Base-by-base conservation (phyloP, 2,797 vertebrate species). In the Cyclopterus lumpus region DNA sequence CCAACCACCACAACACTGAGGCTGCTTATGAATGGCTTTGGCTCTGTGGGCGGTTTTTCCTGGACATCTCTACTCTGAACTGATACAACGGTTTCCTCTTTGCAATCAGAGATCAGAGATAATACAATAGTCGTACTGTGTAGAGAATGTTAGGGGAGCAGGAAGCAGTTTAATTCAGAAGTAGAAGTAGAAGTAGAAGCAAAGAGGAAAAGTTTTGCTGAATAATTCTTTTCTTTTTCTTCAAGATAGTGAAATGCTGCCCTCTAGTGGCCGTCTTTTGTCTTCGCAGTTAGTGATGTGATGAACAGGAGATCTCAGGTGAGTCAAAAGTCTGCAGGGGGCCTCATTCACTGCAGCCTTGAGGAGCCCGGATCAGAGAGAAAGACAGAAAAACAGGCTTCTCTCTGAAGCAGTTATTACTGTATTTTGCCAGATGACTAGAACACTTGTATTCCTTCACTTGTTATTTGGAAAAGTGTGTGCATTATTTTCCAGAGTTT, bases 251-350 rank as follows among this genome's bases (percentile, higher is more conserved):
- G 71, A 82, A 86, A 81, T 89, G 86, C 88, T 86, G 86, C 91
- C 84, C 84, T 86, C 92, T 93, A 78, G 84, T 88, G 92, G 55
- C 57, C 1, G 26, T 49, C 49, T 64, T 85, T 72, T 81, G 85
- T 88, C 67, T 48, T 75, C 67, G 48, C 81, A 71, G 74, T 64
- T 24, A 55, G 5, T 67, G 14, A 69, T 63, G 18, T 8, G 32
- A 61, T 40, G 20, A 80, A 55, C 16, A 18, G 48, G 54, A 30
- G 8, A 44, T 42, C 24, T 28, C 51, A 28, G 24, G 14, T 12
- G 51, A 54, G 14, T 54, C 24, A 28, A 46, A 40, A 3, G 54
- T 34, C n/a, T 71, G 42, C 2, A 4, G 6, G 28, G 32, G 58
- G 54, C 32, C 16, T 61, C 55, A 38, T 73, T 75, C 2, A 24